Evolutionary conservation across 2,888 invertebrate genomes (phyloP), one percentile per base, ranked within the genome.

Genomic region (Argyra leucocephala): DNA sequence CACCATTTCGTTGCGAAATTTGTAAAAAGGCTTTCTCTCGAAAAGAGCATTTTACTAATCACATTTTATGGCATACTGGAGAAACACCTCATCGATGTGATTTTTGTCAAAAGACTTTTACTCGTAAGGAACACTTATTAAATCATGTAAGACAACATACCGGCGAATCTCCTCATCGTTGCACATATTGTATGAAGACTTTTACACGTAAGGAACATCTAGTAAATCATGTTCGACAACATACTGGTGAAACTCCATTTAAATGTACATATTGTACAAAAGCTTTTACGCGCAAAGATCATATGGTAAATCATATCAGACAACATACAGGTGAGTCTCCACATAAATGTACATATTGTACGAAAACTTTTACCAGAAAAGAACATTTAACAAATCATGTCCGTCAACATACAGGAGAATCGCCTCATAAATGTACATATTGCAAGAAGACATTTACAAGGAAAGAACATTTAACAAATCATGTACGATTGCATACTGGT

Each of bases 21-120:
- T 92, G 92, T 81, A 90, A 91, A 79, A 92, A 92, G 82, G 88
- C 90, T 71, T 92, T 92, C 80, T 91, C 91, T 68, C 84, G 91
- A 77, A 92, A 91, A 82, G 92, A 92, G 82, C 91, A 92, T 81
- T 91, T 90, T 83, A 90, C 89, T 85, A 91, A 91, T 83, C 91
- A 91, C 82, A 90, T 91, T 79, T 84, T 91, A 85, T 91, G 91
- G 91, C 91, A 91, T 79, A 90, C 91, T 74, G 88, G 85, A 85
- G 91, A 91, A 81, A 90, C 91, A 67, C 91, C 91, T 67, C 91
- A 91, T 80, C 85, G 90, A 72, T 92, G 92, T 81, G 88, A 88
- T 79, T 91, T 87, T 82, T 92, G 92, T 80, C 86, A 89, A 72
- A 92, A 92, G 81, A 89, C 90, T 68, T 92, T 92, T 82, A 92